Percentiles rank a stretch among this genome's conserved stretches.
These are phyloP conservation scores for Pocota personata DNA, from an alignment of 2,888 invertebrate species.

Conservation along the genomic window DNA sequence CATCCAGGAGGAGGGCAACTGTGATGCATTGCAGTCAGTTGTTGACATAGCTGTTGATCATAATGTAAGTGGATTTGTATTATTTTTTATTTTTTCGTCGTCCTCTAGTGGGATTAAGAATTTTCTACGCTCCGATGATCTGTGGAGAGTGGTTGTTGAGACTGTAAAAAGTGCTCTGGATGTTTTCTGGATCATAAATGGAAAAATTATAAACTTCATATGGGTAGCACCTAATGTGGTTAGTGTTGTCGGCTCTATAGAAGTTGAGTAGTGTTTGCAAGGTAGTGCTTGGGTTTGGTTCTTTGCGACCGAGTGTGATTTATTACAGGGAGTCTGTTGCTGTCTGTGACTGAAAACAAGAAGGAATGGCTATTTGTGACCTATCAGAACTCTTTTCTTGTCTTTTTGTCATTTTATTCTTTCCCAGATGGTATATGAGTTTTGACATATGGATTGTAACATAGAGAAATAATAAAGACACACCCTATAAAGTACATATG, in stretches of 20 bases:
- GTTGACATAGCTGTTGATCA: slow-evolving; percentile 87
- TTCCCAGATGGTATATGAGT: too few relatives aligned
- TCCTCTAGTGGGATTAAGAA: background rate
- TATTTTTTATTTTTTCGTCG: slow-evolving; percentile 31
- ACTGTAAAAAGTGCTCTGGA: background rate
- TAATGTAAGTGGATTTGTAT: slow-evolving; percentile 79
- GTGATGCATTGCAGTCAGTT: slow-evolving; percentile 87
- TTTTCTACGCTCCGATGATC: slow-evolving; percentile 3
- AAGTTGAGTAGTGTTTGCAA: too few relatives aligned
- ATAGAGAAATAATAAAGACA: too few relatives aligned
- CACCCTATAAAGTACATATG: too few relatives aligned
- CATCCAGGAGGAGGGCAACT: slow-evolving; percentile 87
- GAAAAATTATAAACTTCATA: too few relatives aligned
- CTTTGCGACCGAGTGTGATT: too few relatives aligned
- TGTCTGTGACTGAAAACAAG: too few relatives aligned
- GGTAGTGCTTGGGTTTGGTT: background rate
- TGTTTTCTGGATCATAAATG: background rate
- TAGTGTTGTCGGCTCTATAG: background rate
- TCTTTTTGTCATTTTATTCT: too few relatives aligned
- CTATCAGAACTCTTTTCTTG: too few relatives aligned
- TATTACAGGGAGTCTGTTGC: too few relatives aligned
- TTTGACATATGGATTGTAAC: too few relatives aligned
- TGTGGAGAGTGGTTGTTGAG: background rate
- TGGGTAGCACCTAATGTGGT: background rate
- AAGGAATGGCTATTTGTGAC: too few relatives aligned